These are phyloP conservation scores for Gallinago media DNA, from an alignment of 2,113 vertebrate species.

Conservation along the genomic window DNA sequence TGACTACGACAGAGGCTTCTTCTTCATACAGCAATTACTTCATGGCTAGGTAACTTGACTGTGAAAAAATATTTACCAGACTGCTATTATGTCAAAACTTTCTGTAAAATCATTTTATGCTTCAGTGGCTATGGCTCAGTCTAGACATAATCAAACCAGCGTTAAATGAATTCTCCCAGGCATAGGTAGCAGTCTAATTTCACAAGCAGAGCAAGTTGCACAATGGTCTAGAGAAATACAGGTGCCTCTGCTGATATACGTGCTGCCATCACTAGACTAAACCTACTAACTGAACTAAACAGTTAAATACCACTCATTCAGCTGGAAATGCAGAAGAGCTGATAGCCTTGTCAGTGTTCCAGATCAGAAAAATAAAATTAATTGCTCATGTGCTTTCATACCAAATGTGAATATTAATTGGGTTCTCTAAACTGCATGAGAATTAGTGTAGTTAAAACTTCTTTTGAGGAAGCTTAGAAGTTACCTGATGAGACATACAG, in stretches of 20 bases:
- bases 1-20: background rate
- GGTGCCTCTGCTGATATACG: background rate
- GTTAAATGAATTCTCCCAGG: slow-evolving; percentile 44
- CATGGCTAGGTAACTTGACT: background rate
- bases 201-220: background rate
- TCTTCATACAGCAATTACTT: background rate
- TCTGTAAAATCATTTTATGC: slow-evolving; percentile 48
- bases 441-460: background rate
- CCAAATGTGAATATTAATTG: background rate
- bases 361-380: background rate
- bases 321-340: background rate
- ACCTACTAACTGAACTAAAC: background rate
- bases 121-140: slow-evolving; percentile 1
- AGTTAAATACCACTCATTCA: background rate
- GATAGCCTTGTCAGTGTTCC: background rate
- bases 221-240: background rate
- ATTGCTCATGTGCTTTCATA: background rate
- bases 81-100: slow-evolving; percentile 39
- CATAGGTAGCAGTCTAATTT: slow-evolving; percentile 38
- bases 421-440: background rate
- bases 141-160: slow-evolving; percentile 30
- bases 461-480: background rate
- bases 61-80: slow-evolving; percentile 32
- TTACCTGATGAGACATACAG: background rate
- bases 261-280: background rate